Evolutionary conservation across 2,113 vertebrate genomes (phyloP), one percentile per base, ranked within the genome.

Genomic region (Cyanoramphus novaezelandiae): DNA sequence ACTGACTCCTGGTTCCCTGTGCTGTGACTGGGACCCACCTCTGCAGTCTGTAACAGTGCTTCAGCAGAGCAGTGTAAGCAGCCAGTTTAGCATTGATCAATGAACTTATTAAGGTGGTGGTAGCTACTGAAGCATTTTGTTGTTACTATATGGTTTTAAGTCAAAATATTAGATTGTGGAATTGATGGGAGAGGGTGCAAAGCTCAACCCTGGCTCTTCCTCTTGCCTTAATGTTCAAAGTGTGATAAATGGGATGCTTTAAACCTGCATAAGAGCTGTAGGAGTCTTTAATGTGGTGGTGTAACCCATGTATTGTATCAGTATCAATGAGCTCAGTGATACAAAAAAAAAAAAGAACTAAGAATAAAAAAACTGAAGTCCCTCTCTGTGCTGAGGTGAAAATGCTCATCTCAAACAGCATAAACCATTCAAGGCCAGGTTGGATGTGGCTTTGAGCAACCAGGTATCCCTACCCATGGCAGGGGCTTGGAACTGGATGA

Each of bases 71-170:
- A 39, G 39, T 12, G 39, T 39, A 39, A 39, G 96, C 94, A 97
- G 71, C 81, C 68, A n/a, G 86, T 96, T 79, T 79, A 90, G 91
- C 78, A 68, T 55, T 89, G 92, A 94, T 97, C 96, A 94, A 96
- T 95, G 88, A 97, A 96, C 67, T 96, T 95, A 75, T 16, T 69
- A 71, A 93, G 81, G 68, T 93, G 75, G 25, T 52, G 80, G 57
- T 70, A 90, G 89, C 81, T 93, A 8, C 78, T 67, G 10, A 86
- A 95, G 86, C 64, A 46, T 90, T 88, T 93, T 96, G 74, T 71
- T 90, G 75, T 71, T 92, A 14, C 69, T 96, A 18, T 91, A 80
- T 47, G 79, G 71, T 92, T 92, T 78, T 18, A 69, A 88, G 76
- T 91, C 69, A 90, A 77, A 94, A 95, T 77, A 93, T 39, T 43